phyloP scores from a whole-genome alignment of 2,797 vertebrate genomes.

The Sebastes steindachneri region DNA sequence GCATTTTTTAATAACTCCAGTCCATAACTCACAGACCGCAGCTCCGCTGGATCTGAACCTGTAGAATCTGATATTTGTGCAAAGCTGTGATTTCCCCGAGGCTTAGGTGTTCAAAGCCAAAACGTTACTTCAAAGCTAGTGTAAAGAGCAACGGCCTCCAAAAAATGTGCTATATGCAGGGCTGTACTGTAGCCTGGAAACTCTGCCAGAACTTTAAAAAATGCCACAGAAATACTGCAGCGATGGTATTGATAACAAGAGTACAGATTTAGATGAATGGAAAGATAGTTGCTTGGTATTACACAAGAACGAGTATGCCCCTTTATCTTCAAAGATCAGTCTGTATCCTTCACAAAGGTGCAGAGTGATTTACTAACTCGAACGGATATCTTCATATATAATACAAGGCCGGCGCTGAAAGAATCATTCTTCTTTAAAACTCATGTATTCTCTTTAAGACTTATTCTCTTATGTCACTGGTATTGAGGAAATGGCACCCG shows the following conservation, averaged over 20 bases:
- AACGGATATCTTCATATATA: not conserved
- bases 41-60: slow-evolving; percentile 33
- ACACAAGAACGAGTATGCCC: not conserved
- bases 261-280: not conserved
- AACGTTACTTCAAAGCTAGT: slow-evolving; percentile 48
- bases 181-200: not conserved
- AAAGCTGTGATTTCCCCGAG: slow-evolving; percentile 55
- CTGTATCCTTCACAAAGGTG: not conserved
- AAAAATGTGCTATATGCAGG: not conserved
- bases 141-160: slow-evolving; percentile 24
- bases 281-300: not conserved
- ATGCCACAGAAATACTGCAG: not conserved
- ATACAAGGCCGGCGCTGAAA: not conserved
- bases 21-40: not conserved
- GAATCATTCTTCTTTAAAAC: not conserved
- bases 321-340: slow-evolving; percentile 5
- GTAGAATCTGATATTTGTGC: slow-evolving; percentile 52
- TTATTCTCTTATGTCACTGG: not conserved
- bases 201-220: not conserved
- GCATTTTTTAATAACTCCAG: slow-evolving; percentile 24
- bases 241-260: not conserved
- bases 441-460: not conserved
- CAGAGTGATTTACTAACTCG: not conserved
- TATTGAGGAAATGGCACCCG: not conserved
- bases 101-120: slow-evolving; percentile 55